Percentiles rank a stretch among this genome's conserved stretches.
phyloP scores from a whole-genome alignment of 2,888 invertebrate genomes.

The Acronicta leporina region DNA sequence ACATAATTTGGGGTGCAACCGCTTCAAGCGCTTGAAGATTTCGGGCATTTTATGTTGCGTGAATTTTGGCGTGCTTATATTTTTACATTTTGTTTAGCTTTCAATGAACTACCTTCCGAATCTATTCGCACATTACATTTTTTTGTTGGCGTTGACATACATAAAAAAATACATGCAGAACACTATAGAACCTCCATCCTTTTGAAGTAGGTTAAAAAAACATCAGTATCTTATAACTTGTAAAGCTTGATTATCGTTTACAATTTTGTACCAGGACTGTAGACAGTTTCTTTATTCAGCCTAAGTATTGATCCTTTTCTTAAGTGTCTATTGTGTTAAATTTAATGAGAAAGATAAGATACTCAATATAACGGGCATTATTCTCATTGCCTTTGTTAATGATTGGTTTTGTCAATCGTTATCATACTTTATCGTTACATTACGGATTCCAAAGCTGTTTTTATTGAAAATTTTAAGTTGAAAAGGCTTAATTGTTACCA shows the following conservation, averaged over 20 bases:
- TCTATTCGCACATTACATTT: no score
- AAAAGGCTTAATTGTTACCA: no score
- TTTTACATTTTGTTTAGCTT: background rate
- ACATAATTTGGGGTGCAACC: constrained; percentile 37
- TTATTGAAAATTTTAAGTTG: no score
- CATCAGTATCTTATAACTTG: background rate
- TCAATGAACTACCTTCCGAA: no score
- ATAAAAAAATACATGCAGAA: no score
- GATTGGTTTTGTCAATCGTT: background rate
- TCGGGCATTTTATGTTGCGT: background rate
- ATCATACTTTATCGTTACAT: background rate
- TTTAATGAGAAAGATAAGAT: constrained; percentile 12
- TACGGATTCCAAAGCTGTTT: background rate
- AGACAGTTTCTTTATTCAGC: background rate
- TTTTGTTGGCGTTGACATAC: no score
- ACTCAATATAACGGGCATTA: background rate
- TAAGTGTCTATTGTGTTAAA: background rate
- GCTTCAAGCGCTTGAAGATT: constrained; percentile 47
- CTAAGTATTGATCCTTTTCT: background rate
- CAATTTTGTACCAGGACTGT: no score
- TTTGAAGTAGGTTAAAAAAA: no score
- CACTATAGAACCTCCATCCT: no score
- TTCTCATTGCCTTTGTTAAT: constrained; percentile 8
- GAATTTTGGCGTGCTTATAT: background rate
- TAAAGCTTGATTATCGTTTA: background rate